phyloP scores from a whole-genome alignment of 1,140 invertebrate genomes.

The Drosophila ohnishii region DNA sequence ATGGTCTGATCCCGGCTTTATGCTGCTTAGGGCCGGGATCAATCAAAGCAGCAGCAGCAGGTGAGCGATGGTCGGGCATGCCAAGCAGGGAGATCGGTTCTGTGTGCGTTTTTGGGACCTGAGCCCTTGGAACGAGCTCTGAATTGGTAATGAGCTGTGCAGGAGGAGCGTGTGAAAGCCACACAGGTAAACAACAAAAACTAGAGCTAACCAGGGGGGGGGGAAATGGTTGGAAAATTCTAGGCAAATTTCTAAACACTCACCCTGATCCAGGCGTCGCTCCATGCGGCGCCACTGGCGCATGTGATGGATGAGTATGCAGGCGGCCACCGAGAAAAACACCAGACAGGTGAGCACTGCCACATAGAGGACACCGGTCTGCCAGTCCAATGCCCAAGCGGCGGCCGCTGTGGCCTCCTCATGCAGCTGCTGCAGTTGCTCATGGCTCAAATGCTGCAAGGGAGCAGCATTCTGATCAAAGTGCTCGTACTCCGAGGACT shows the following conservation, averaged over 20 bases:
- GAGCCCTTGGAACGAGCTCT: constrained; percentile 34
- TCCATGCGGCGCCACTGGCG: constrained; percentile 86
- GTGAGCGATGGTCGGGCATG: constrained; percentile 17
- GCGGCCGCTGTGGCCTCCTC: constrained; percentile 63
- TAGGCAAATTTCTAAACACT: constrained; percentile 13
- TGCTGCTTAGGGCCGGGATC: constrained; percentile 8
- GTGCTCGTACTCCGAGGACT: constrained; percentile 74
- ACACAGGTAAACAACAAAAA: not conserved
- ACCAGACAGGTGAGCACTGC: constrained; percentile 86
- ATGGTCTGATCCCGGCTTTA: not conserved
- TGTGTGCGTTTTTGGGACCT: not conserved
- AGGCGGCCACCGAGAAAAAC: constrained; percentile 87
- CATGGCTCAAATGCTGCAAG: constrained; percentile 73
- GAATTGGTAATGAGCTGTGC: constrained; percentile 36
- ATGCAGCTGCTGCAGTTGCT: constrained; percentile 77
- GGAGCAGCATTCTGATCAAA: constrained; percentile 47
- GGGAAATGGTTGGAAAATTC: too few species aligned
- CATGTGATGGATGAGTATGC: constrained; percentile 86
- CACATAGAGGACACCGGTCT: constrained; percentile 85
- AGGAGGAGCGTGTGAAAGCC: constrained; percentile 59
- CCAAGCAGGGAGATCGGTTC: constrained; percentile 13
- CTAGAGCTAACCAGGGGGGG: not conserved
- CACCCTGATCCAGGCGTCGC: constrained; percentile 85
- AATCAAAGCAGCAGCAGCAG: constrained; percentile 12
- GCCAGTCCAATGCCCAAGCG: constrained; percentile 84